Evolutionary conservation across 35 echinoderm and acorn worm genomes (phyloP), one percentile per base, ranked within the genome.

Genomic region (Holothuria glaberrima): DNA sequence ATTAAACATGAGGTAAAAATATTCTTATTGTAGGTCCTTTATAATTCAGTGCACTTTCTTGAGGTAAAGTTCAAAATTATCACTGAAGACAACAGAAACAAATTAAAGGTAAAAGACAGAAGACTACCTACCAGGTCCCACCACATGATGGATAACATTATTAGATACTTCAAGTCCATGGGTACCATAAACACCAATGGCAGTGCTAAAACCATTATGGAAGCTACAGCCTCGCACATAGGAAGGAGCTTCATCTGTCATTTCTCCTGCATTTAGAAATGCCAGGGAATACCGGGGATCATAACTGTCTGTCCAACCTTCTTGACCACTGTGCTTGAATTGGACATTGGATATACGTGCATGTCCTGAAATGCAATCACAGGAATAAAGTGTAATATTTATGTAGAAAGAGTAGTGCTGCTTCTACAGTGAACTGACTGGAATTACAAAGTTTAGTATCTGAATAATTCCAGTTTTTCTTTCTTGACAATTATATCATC

Each of bases 241-340:
- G 17, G 95, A 97, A 5, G 92, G 95, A 24, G 52, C 58, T 21
- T 90, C 86, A 24, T 82, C 82, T 19, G 72, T 70, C 0, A 94
- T 83, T 52, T 88, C 84, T 1, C 95, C 95, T 24, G 68, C 82
- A 48, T 97, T 91, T 52, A 97, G 28, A 83, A 94, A 97, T 28
- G 95, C 92, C 69, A 97, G 48, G 1, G 95, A 97, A 75, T 97
- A 97, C 24, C 95, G 88, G 4, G 95, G 95, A 60, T 97, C 95
- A 58, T 88, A 97, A 86, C 88, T 91, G 76, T 97, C 95, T 12
- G 92, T 68, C 92, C 89, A 94, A 29, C 95, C 95, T 60, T 97
- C 95, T 36, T 97, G 95, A 16, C 95, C 95, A 25, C 80, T 80
- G 41, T 62, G 95, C 38, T 77, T 90, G 75, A 97, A 97, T 59